phyloP scores from a whole-genome alignment of 2,888 invertebrate genomes.

The Metalampra italica region DNA sequence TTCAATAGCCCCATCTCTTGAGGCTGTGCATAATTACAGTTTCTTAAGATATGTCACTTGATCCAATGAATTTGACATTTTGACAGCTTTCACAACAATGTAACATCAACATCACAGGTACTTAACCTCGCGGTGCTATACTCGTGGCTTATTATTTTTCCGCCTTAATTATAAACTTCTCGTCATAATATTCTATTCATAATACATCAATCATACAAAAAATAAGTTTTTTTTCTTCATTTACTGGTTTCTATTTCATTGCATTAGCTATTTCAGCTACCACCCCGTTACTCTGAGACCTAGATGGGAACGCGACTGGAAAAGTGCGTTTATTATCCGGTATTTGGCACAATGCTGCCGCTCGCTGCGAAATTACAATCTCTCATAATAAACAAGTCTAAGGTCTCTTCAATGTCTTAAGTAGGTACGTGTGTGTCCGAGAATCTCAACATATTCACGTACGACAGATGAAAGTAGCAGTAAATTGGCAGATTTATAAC shows the following conservation, averaged over 20 bases:
- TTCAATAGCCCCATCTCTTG: neutral
- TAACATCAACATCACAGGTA: neutral
- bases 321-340: slow-evolving; percentile 41
- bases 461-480: neutral
- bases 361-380: slow-evolving; percentile 37
- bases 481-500: neutral
- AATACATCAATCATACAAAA: too few species aligned
- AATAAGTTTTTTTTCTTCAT: neutral
- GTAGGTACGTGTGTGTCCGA: neutral
- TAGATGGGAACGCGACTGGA: slow-evolving; percentile 58
- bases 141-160: too few species aligned
- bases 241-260: slow-evolving; percentile 13
- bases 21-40: neutral
- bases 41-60: too few species aligned
- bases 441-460: neutral
- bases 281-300: slow-evolving; percentile 50
- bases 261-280: slow-evolving; percentile 37
- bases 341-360: slow-evolving; percentile 40
- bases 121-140: too few species aligned
- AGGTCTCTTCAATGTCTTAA: slow-evolving; percentile 30
- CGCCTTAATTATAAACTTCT: too few species aligned
- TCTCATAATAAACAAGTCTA: slow-evolving; percentile 30
- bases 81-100: neutral
- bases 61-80: neutral
- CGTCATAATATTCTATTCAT: too few species aligned